Percentiles rank a stretch among this genome's conserved stretches.
Conservation (phyloP, 64 coral and sea anemone genomes). For the Exaiptasia diaphana region DNA sequence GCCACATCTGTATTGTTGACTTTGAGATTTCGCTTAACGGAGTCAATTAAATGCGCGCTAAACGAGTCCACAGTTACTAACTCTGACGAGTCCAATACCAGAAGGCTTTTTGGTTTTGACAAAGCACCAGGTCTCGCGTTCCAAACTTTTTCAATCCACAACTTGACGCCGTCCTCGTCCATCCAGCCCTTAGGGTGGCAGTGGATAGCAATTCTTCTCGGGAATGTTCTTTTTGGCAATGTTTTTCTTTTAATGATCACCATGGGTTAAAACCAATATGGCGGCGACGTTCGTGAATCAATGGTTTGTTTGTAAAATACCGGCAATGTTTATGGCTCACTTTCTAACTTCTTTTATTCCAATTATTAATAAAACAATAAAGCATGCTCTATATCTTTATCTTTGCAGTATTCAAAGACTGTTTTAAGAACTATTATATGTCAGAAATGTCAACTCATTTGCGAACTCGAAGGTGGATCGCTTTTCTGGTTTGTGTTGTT, state of each 20-base stretch:
- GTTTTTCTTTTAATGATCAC: conserved; percentile 25
- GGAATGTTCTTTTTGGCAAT: not conserved
- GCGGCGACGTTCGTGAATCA: too few relatives aligned
- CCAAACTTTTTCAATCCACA: conserved; percentile 38
- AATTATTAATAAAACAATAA: too few relatives aligned
- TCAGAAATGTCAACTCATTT: too few relatives aligned
- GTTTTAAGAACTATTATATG: too few relatives aligned
- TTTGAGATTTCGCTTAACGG: not conserved
- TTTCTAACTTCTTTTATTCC: too few relatives aligned
- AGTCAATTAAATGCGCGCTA: not conserved
- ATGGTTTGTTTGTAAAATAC: too few relatives aligned
- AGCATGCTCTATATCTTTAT: too few relatives aligned
- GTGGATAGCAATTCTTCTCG: conserved; percentile 1
- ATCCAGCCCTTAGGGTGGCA: conserved; percentile 40
- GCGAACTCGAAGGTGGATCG: too few relatives aligned
- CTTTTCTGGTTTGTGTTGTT: too few relatives aligned
- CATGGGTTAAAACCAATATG: too few relatives aligned
- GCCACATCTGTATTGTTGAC: not conserved
- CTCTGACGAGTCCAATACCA: conserved; percentile 40
- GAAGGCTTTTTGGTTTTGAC: not conserved
- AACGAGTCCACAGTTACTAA: conserved; percentile 12
- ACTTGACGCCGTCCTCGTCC: conserved; percentile 10
- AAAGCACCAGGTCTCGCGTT: conserved; percentile 28
- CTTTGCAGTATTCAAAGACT: too few relatives aligned
- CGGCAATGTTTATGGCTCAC: too few relatives aligned